Evolutionary conservation across 2,888 invertebrate genomes (phyloP).

Genomic region (Drosophila austrosaltans): DNA sequence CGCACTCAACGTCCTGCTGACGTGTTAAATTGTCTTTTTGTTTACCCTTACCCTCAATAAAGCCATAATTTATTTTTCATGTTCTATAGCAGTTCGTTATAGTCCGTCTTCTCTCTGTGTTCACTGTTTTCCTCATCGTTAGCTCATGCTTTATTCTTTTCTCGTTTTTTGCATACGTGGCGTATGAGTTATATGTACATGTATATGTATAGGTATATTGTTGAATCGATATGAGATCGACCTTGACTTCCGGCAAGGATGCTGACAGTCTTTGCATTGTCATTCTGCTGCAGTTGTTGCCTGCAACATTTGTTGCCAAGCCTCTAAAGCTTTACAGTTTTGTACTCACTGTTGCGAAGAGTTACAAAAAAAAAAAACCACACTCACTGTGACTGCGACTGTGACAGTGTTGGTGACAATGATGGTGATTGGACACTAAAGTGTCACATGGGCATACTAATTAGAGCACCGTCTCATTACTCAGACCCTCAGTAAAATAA

Average conservation of each 20-base stretch:
- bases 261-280: conserved; percentile 27
- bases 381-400: conserved; percentile 1
- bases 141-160: conserved; percentile 22
- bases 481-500: conserved; percentile 22
- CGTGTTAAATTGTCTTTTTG: conserved; percentile 79
- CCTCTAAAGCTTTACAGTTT: conserved; percentile 48
- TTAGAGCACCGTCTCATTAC: conserved; percentile 50
- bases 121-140: conserved; percentile 32
- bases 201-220: conserved; percentile 3
- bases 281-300: conserved; percentile 49
- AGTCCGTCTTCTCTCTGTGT: conserved; percentile 19
- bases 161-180: conserved; percentile 47
- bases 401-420: background rate
- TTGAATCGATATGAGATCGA: conserved; percentile 59
- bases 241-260: conserved; percentile 56
- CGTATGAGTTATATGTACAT: conserved; percentile 31
- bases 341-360: conserved; percentile 12
- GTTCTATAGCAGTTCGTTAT: conserved; percentile 67
- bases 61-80: conserved; percentile 79
- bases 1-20: conserved; percentile 74
- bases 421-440: conserved; percentile 24
- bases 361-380: too few species aligned
- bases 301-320: conserved; percentile 41
- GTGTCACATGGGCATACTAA: conserved; percentile 52
- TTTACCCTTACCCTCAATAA: conserved; percentile 76